Evolutionary conservation across 1,140 invertebrate species (phyloP).

Genomic region (Drosophila pectinifera): DNA sequence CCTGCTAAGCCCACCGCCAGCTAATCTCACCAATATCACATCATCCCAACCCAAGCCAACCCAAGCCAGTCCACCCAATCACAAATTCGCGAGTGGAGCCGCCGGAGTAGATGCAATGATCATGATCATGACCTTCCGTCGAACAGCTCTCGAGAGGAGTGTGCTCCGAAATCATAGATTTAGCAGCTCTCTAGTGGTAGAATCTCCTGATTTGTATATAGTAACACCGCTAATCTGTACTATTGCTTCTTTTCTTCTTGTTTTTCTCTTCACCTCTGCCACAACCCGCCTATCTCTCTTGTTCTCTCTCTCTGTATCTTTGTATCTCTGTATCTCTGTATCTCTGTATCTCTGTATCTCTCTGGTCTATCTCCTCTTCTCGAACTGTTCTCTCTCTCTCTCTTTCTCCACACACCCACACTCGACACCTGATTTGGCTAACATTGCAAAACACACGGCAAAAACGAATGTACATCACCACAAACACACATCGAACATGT

Average conservation of each 20-base stretch:
- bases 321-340: no score
- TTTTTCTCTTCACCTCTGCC: constrained; percentile 79
- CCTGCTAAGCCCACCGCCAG: constrained; percentile 32
- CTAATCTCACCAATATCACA: constrained; percentile 47
- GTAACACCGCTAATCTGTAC: constrained; percentile 81
- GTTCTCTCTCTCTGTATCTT: constrained; percentile 51
- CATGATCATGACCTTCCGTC: constrained; percentile 29
- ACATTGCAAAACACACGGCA: constrained; percentile 63
- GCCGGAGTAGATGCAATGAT: constrained; percentile 45
- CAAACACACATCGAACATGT: constrained; percentile 61
- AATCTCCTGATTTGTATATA: constrained; percentile 71
- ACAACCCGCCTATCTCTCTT: constrained; percentile 62
- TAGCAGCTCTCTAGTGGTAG: constrained; percentile 62
- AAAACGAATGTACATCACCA: constrained; percentile 40
- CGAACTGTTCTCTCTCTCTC: constrained; percentile 40
- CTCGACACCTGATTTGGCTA: constrained; percentile 48
- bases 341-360: constrained; percentile 46
- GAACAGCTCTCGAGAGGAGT: constrained; percentile 20
- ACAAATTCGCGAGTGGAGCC: constrained; percentile 19
- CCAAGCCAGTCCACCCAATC: constrained; percentile 17
- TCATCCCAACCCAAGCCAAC: constrained; percentile 5
- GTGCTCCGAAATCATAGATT: constrained; percentile 27
- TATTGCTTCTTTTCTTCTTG: constrained; percentile 82
- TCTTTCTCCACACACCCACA: constrained; percentile 30
- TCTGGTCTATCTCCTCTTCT: constrained; percentile 52